These are phyloP conservation scores for Erythrolamprus reginae DNA, from an alignment of 2,113 vertebrate species.

Conservation along the genomic window DNA sequence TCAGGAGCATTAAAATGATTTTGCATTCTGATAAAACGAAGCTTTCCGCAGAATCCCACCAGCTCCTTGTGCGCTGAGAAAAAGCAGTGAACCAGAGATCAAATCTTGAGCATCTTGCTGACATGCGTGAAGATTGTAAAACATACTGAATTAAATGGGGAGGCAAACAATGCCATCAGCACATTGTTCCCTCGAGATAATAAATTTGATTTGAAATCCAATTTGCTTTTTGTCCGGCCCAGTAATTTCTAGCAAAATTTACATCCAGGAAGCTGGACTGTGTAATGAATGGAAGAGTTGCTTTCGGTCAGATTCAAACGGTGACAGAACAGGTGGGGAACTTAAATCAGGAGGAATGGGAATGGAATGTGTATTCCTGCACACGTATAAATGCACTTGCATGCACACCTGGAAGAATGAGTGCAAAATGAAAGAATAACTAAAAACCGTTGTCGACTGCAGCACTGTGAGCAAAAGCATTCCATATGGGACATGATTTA, in stretches of 20 bases:
- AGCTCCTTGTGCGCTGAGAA: neutral
- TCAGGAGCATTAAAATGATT: neutral
- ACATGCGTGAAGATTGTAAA: neutral
- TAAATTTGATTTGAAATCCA: constrained; percentile 23
- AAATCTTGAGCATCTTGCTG: constrained; percentile 12
- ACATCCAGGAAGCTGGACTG: neutral
- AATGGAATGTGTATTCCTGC: neutral
- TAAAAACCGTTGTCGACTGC: neutral
- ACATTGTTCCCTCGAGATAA: constrained; percentile 3
- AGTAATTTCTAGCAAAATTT: neutral
- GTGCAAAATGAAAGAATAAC: neutral
- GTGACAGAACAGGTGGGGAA: neutral
- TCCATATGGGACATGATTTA: neutral
- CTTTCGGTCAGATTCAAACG: neutral
- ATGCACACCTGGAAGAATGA: neutral
- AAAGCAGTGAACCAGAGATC: neutral
- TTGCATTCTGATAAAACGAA: neutral
- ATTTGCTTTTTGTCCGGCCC: neutral
- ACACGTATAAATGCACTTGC: neutral
- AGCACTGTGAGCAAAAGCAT: neutral
- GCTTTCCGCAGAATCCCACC: neutral
- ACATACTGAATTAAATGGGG: constrained; percentile 23
- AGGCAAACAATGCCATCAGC: constrained; percentile 8
- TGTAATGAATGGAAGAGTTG: neutral
- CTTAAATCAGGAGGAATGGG: neutral